phyloP scores from a whole-genome alignment of 2,888 invertebrate species.

The Trissolcus japonicus region DNA sequence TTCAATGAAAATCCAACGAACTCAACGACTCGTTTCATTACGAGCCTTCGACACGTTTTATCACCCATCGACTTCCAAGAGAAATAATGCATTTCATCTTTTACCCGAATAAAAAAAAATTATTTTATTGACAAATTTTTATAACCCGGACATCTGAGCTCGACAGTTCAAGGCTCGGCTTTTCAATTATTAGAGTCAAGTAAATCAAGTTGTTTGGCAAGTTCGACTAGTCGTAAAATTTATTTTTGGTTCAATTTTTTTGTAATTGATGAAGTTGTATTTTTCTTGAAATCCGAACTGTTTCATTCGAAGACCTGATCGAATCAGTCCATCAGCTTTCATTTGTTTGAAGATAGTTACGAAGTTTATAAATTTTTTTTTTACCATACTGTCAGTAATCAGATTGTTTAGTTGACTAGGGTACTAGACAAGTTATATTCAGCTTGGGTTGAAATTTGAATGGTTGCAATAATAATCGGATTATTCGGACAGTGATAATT shows the following conservation, averaged over 20 bases:
- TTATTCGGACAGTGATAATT: constrained; percentile 19
- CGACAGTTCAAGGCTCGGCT: constrained; percentile 1
- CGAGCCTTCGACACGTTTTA: constrained; percentile 38
- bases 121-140: not conserved
- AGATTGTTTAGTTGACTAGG: no score
- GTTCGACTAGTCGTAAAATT: not conserved
- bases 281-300: not conserved
- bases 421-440: constrained; percentile 2
- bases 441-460: constrained; percentile 34
- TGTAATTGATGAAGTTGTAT: not conserved
- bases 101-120: not conserved
- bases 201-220: not conserved
- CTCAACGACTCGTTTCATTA: constrained; percentile 45
- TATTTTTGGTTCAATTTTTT: not conserved
- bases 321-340: no score
- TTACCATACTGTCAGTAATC: no score
- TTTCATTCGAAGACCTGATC: not conserved
- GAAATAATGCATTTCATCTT: constrained; percentile 29
- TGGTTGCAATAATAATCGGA: constrained; percentile 34
- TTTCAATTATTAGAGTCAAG: no score
- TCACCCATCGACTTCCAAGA: constrained; percentile 37
- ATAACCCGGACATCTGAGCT: not conserved
- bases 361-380: no score
- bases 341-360: no score
- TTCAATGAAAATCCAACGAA: constrained; percentile 56